Evolutionary conservation across 2,888 invertebrate species (phyloP).

Genomic region (Osmoderma eremita): DNA sequence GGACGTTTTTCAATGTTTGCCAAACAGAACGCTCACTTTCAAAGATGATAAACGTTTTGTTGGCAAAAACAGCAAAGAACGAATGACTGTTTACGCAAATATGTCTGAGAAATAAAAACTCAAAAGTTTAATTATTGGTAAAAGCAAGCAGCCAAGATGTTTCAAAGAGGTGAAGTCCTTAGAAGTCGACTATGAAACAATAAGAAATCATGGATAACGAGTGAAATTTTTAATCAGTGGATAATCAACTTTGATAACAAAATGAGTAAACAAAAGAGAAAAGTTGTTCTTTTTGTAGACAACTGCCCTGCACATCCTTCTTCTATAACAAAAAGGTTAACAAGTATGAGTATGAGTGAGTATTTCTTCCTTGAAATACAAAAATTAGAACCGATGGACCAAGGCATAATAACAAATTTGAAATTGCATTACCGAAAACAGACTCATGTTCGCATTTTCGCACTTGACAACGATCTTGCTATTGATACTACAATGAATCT

Average conservation of each 20-base stretch:
- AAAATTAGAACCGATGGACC: conserved; percentile 9
- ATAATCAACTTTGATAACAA: neutral
- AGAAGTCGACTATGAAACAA: conserved; percentile 3
- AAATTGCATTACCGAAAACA: conserved; percentile 10
- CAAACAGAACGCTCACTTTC: neutral
- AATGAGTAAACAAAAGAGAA: neutral
- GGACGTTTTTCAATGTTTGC: too few species aligned
- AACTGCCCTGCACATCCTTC: too few species aligned
- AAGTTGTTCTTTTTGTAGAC: neutral
- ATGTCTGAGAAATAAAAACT: neutral
- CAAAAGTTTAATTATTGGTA: neutral
- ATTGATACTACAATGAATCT: conserved; percentile 9
- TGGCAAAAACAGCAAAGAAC: conserved; percentile 1
- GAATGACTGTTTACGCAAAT: neutral
- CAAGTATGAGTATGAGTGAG: neutral
- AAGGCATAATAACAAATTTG: conserved; percentile 1
- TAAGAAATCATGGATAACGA: neutral
- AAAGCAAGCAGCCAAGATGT: neutral
- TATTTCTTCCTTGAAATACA: neutral
- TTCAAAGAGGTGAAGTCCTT: neutral
- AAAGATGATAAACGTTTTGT: conserved; percentile 3
- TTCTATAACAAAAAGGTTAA: neutral
- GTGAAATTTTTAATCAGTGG: neutral
- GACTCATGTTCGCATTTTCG: neutral
- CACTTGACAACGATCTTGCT: conserved; percentile 2